Evolutionary conservation across 2,113 vertebrate genomes (phyloP).

Genomic region (Chaenogobius annularis): DNA sequence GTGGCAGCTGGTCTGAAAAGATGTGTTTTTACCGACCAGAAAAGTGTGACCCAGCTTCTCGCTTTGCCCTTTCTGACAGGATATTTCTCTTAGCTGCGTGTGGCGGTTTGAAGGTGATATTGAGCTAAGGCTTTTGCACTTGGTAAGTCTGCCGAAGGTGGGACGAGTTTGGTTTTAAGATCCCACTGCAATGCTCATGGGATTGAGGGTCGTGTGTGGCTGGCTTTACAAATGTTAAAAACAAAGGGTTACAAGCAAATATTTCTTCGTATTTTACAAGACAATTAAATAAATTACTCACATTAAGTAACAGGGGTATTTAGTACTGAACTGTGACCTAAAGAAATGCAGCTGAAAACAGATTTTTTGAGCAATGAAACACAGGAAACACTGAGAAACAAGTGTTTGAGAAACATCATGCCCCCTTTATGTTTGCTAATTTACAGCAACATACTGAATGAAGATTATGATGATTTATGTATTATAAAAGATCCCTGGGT

Average conservation of each 20-base stretch:
- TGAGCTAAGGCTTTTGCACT: constrained; percentile 43
- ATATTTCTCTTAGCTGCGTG: constrained; percentile 33
- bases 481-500: too few species aligned
- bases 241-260: neutral
- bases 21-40: constrained; percentile 11
- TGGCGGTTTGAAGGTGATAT: constrained; percentile 47
- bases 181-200: constrained; percentile 38
- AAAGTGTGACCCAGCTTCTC: constrained; percentile 17
- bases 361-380: too few species aligned
- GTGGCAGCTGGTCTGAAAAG: constrained; percentile 9
- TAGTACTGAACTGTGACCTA: too few species aligned
- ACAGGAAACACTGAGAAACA: too few species aligned
- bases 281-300: neutral
- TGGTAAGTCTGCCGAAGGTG: constrained; percentile 29
- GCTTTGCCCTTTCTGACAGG: constrained; percentile 18
- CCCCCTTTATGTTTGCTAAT: too few species aligned
- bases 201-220: constrained; percentile 5
- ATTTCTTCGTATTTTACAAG: too few species aligned
- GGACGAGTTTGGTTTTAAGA: constrained; percentile 26
- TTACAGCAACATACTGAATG: too few species aligned
- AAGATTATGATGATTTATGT: too few species aligned
- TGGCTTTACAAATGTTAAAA: neutral
- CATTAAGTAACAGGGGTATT: too few species aligned
- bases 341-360: too few species aligned
- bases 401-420: too few species aligned